phyloP scores from a whole-genome alignment of 2,113 vertebrate species.

The Amphiprion percula region DNA sequence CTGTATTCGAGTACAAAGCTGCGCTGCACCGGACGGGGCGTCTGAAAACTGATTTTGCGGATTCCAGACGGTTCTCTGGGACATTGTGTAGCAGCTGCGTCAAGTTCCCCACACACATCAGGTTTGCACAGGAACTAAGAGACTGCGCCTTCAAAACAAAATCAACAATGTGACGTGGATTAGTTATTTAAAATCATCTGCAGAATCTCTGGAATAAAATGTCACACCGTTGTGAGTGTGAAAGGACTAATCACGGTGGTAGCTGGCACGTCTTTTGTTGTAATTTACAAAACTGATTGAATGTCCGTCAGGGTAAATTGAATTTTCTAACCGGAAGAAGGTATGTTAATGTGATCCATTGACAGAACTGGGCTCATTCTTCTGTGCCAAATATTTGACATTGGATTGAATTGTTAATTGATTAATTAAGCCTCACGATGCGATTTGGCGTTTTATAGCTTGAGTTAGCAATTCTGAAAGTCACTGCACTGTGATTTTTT shows the following conservation, averaged over 20 bases:
- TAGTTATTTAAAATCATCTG: not conserved
- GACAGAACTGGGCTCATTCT: not conserved
- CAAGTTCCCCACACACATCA: not conserved
- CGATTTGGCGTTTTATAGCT: too few species aligned
- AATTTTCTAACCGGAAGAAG: constrained; percentile 1
- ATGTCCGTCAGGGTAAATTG: not conserved
- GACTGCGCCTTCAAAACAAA: constrained; percentile 45
- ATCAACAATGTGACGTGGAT: not conserved
- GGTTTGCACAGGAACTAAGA: constrained; percentile 7
- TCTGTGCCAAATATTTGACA: not conserved
- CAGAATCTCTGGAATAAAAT: not conserved
- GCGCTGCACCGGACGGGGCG: not conserved
- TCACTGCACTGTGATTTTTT: too few species aligned
- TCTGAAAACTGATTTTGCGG: not conserved
- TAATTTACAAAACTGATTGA: not conserved
- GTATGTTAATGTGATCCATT: not conserved
- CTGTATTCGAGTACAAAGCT: not conserved
- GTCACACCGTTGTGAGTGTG: not conserved
- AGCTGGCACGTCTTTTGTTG: not conserved
- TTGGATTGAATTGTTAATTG: not conserved
- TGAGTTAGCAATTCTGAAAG: too few species aligned
- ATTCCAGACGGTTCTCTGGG: constrained; percentile 8
- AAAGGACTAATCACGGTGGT: not conserved
- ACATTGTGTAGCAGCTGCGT: not conserved
- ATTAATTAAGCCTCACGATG: not conserved